Percentiles rank a stretch among this genome's conserved stretches.
Conservation (phyloP, 2,797 vertebrate genomes). For the Lepus oiostolus region DNA sequence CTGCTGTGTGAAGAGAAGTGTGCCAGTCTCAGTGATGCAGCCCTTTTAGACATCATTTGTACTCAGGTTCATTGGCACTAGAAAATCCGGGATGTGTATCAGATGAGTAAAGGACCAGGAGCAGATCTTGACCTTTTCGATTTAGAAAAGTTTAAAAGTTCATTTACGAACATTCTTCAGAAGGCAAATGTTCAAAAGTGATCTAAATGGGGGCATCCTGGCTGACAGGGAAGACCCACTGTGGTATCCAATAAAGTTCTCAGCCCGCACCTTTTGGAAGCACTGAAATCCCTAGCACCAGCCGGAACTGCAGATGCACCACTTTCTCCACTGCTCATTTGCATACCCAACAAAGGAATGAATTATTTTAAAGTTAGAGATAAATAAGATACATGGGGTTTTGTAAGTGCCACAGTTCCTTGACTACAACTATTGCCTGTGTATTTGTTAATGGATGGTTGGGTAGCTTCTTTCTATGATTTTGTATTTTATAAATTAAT, state of each 20-base stretch:
- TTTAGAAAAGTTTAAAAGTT: slow-evolving; percentile 91
- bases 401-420: slow-evolving; percentile 77
- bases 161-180: slow-evolving; percentile 91
- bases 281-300: slow-evolving; percentile 92
- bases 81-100: slow-evolving; percentile 93
- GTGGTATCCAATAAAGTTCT: slow-evolving; percentile 94
- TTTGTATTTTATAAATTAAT: slow-evolving; percentile 44
- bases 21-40: no score
- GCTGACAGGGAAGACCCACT: slow-evolving; percentile 90
- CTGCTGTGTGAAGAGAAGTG: slow-evolving; percentile 87
- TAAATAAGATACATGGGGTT: slow-evolving; percentile 84
- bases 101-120: slow-evolving; percentile 90
- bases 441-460: background rate
- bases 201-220: slow-evolving; percentile 87
- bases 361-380: slow-evolving; percentile 96
- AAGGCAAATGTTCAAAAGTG: slow-evolving; percentile 89
- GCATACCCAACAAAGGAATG: slow-evolving; percentile 94
- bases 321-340: slow-evolving; percentile 94
- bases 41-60: slow-evolving; percentile 61
- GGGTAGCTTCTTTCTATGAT: background rate
- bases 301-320: slow-evolving; percentile 94
- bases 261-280: slow-evolving; percentile 95
- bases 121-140: slow-evolving; percentile 90
- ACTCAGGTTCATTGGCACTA: slow-evolving; percentile 90
- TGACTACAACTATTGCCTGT: slow-evolving; percentile 53